Percentiles rank a stretch among this genome's conserved stretches.
Conservation (phyloP, 1,140 invertebrate genomes). For the Grapholita molesta region DNA sequence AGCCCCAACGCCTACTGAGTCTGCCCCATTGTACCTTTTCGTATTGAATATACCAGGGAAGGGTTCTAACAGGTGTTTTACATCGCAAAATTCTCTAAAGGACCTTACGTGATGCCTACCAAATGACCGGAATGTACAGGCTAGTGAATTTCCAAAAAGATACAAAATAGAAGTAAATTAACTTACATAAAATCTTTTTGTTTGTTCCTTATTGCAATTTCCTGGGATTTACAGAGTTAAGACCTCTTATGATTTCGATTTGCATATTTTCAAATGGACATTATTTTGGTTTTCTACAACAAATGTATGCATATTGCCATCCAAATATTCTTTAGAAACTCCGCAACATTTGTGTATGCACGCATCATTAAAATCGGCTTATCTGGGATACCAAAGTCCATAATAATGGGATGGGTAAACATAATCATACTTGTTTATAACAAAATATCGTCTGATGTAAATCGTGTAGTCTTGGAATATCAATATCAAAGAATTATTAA, state of each 20-base stretch:
- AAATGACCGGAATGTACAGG: too few relatives aligned
- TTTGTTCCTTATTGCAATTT: too few relatives aligned
- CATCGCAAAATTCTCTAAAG: too few relatives aligned
- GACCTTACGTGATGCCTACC: too few relatives aligned
- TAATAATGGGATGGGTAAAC: not conserved
- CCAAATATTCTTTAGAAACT: not conserved
- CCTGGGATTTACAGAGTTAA: too few relatives aligned
- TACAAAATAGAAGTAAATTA: too few relatives aligned
- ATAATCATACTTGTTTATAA: constrained; percentile 12
- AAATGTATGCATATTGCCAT: not conserved
- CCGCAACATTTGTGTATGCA: not conserved
- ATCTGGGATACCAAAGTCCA: not conserved
- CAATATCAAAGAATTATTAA: not conserved
- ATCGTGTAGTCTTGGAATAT: not conserved
- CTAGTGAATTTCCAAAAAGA: too few relatives aligned
- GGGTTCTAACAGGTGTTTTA: too few relatives aligned
- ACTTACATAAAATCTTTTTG: too few relatives aligned
- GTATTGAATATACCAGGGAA: too few relatives aligned
- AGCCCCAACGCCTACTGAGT: too few relatives aligned
- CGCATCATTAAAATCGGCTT: constrained; percentile 17
- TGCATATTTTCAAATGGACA: not conserved
- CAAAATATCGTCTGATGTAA: not conserved
- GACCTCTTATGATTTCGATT: not conserved
- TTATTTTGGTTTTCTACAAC: not conserved
- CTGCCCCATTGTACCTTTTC: too few relatives aligned